Base-by-base conservation (phyloP, 2,888 invertebrate species). In the Eugnorisma glareosa region DNA sequence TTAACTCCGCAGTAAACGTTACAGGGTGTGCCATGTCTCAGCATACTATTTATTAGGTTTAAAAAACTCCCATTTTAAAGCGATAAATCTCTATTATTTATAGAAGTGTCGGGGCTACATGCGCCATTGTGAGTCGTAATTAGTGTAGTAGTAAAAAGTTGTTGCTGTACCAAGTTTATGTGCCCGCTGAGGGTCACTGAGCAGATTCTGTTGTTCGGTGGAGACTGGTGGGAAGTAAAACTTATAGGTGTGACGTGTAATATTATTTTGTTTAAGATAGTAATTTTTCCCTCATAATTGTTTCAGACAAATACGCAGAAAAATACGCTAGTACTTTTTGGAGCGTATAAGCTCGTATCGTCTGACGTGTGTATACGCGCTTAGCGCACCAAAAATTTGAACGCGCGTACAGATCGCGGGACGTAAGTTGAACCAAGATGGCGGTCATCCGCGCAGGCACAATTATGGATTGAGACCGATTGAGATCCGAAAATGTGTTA, bases 51-150 rank as follows among this genome's bases (percentile, higher is more conserved):
- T 82, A 68, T 68, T 67, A 75, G 54, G 76, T 68, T 68, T 64
- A 68, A 85, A 83, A 81, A 76, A 51, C 64, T 45, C 28, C 54
- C n/a, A 67, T 77, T 77, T 77, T 48, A 82, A 66, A 81, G 61
- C 81, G 24, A 77, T 85, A 74, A 85, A 85, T 85, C 77, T 82
- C 24, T 24, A 54, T 83, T 85, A 85, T 81, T 87, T 85, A 81
- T 73, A 76, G 73, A 75, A 67, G 21, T 75, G 68, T 66, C 71
- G 15, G 64, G 24, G 51, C n/a, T 59, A 70, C 70, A 81, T n/a
- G 51, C 37, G 66, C 63, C 63, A 61, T 68, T 73, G 64, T 40
- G n/a, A 64, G 40, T 40, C n/a, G 64, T 77, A 87, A 86, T 87
- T 87, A 85, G 73, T 64, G 2, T 13, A 59, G 66, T 67, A 69